Conservation (phyloP, 2,797 vertebrate species). For the Pangasius larnaudii region DNA sequence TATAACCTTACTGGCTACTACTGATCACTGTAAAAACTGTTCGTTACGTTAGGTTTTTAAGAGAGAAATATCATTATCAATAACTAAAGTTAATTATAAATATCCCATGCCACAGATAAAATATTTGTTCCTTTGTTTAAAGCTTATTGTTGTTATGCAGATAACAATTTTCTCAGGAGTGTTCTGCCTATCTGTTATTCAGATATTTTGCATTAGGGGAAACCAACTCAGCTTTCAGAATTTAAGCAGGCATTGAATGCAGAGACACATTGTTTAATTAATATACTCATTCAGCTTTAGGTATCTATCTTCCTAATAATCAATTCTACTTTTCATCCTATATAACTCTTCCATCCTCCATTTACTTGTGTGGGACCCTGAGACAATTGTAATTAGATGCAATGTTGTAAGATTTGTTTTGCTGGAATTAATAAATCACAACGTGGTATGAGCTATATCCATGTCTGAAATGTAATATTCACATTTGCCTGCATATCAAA, state of each 20-base stretch:
- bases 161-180: neutral
- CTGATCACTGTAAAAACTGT: neutral
- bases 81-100: too few relatives aligned
- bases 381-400: slow-evolving; percentile 66
- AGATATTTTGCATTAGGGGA: neutral
- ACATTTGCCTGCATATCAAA: slow-evolving; percentile 73
- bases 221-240: neutral
- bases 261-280: slow-evolving; percentile 44
- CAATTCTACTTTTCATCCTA: slow-evolving; percentile 48
- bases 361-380: slow-evolving; percentile 38
- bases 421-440: slow-evolving; percentile 77
- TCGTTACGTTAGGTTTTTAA: neutral
- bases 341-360: slow-evolving; percentile 60
- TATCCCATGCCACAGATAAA: too few relatives aligned
- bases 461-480: slow-evolving; percentile 76
- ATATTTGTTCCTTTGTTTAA: neutral
- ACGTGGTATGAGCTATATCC: slow-evolving; percentile 70
- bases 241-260: neutral
- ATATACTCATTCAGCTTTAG: slow-evolving; percentile 45
- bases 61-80: neutral
- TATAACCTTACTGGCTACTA: neutral
- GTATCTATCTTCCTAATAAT: slow-evolving; percentile 54
- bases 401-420: slow-evolving; percentile 71
- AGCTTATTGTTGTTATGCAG: neutral
- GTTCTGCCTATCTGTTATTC: neutral